Conservation (phyloP, 2,888 invertebrate species). For the Archips xylosteana region DNA sequence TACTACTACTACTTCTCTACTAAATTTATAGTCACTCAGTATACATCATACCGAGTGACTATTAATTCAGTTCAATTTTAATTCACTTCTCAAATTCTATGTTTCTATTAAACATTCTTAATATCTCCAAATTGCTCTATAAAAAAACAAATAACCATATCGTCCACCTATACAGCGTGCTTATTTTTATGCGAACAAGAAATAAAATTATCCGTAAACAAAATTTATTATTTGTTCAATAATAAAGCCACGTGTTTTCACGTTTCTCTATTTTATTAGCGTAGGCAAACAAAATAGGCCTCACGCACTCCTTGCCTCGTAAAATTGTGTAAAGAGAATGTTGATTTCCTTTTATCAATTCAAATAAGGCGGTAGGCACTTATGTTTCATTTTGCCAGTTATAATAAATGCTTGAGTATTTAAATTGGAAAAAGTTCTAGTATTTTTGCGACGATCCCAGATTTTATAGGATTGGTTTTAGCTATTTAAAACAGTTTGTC, state of each 20-base stretch:
- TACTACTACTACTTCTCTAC: too few species aligned
- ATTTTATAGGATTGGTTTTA: too few species aligned
- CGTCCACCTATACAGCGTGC: background rate
- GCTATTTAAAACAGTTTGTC: too few species aligned
- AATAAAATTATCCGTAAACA: constrained; percentile 1
- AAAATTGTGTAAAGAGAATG: constrained; percentile 21
- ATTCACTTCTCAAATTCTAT: too few species aligned
- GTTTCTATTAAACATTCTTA: too few species aligned
- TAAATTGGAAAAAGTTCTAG: too few species aligned
- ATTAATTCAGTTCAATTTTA: too few species aligned
- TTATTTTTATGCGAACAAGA: background rate
- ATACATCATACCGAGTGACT: too few species aligned
- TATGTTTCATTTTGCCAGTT: background rate
- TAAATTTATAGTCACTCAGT: too few species aligned
- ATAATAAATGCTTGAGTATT: too few species aligned
- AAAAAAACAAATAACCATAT: background rate
- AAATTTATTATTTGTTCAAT: constrained; percentile 1
- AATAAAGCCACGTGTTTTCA: constrained; percentile 4
- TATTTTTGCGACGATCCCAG: too few species aligned
- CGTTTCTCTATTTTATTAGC: constrained; percentile 18
- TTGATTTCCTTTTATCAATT: constrained; percentile 2
- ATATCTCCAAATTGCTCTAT: background rate
- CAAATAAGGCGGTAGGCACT: background rate
- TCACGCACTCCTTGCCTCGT: constrained; percentile 23
- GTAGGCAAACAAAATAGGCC: constrained; percentile 11